Percentiles rank a stretch among this genome's conserved stretches.
Evolutionary conservation across 2,113 vertebrate species (phyloP).

Genomic region (Heliornis fulica): DNA sequence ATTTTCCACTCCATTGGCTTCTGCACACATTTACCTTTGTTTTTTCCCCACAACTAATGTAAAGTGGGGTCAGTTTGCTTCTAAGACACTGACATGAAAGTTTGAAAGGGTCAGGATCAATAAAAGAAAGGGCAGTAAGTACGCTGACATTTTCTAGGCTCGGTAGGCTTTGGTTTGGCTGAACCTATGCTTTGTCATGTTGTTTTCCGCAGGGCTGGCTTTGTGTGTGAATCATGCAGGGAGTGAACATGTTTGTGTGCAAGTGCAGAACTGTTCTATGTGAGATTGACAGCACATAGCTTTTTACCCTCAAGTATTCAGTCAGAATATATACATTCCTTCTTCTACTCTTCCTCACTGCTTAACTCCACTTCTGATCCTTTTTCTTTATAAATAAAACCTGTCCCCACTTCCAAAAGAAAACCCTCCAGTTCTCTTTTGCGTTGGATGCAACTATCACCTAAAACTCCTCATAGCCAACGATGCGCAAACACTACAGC

Average conservation of each 20-base stretch:
- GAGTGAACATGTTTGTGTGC: not conserved
- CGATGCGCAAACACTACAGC: not conserved
- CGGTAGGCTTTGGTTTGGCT: not conserved
- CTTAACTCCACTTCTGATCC: not conserved
- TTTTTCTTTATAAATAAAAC: not conserved
- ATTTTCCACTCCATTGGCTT: slow-evolving; percentile 22
- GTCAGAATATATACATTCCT: not conserved
- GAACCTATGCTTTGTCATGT: not conserved
- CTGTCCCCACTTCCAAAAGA: not conserved
- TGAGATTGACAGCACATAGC: not conserved
- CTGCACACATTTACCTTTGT: not conserved
- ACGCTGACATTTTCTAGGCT: not conserved
- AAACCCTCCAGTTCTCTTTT: not conserved
- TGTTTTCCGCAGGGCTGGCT: not conserved
- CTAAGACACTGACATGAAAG: not conserved
- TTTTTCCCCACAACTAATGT: not conserved
- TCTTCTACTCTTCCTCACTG: not conserved
- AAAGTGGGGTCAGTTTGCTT: not conserved
- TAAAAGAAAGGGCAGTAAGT: not conserved
- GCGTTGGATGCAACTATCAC: not conserved
- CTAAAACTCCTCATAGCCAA: not conserved
- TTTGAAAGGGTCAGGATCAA: not conserved
- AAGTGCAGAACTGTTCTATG: not conserved
- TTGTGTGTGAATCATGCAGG: not conserved
- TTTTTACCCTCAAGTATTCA: not conserved